A percentile compares a stretch with the other conserved stretches of the same genome.
Evolutionary conservation across 2,113 vertebrate genomes (phyloP).

Genomic region (Balaenoptera acutorostrata): DNA sequence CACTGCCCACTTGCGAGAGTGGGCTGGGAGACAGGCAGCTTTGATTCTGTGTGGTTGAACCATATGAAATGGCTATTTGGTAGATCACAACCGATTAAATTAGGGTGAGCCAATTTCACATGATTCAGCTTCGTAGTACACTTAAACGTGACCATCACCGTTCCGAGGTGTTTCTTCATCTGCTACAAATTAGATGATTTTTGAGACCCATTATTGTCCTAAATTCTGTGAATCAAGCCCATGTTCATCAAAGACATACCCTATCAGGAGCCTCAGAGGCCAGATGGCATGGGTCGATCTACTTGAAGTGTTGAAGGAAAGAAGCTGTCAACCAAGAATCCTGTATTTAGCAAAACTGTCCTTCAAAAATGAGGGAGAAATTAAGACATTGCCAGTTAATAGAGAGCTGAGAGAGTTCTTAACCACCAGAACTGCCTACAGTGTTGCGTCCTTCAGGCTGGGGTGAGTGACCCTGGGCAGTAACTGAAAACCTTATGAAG

Average conservation of each 20-base stretch:
- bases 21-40: not conserved
- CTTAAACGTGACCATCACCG: rapidly evolving
- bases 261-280: not conserved
- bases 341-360: too few relatives aligned
- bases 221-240: not conserved
- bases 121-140: not conserved
- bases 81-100: not conserved
- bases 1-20: not conserved
- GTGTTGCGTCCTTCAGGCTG: too few relatives aligned
- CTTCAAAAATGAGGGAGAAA: too few relatives aligned
- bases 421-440: too few relatives aligned
- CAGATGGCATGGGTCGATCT: too few relatives aligned
- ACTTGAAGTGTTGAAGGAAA: too few relatives aligned
- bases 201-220: not conserved
- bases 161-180: not conserved
- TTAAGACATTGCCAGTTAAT: too few relatives aligned
- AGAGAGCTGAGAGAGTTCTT: too few relatives aligned
- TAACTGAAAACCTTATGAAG: too few relatives aligned
- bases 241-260: not conserved
- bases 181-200: not conserved
- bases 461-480: too few relatives aligned
- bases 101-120: not conserved
- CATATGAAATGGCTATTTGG: not conserved
- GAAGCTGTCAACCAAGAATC: too few relatives aligned
- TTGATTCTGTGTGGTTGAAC: not conserved